Conservation (phyloP, 2,797 vertebrate species). For the Dicrostonyx torquatus region DNA sequence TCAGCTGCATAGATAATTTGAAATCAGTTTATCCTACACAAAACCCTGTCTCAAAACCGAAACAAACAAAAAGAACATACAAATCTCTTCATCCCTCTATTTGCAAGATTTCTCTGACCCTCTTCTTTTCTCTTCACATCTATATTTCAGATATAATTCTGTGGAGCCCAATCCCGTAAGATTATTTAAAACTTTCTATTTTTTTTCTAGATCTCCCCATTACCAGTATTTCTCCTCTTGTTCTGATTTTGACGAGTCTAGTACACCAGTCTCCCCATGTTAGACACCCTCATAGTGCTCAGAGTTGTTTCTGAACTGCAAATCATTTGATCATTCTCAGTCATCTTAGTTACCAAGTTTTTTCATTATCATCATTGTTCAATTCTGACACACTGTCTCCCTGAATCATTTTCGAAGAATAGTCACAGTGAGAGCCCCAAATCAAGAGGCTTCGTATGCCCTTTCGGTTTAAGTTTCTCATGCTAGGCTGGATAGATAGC, state of each 20-base stretch:
- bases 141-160: background rate
- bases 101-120: background rate
- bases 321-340: background rate
- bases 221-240: background rate
- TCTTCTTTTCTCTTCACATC: background rate
- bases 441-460: background rate
- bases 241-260: background rate
- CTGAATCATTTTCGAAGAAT: background rate
- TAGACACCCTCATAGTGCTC: background rate
- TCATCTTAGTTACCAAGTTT: background rate
- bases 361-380: background rate
- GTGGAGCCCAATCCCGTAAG: fast-evolving
- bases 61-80: background rate
- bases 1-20: background rate
- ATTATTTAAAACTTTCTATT: background rate
- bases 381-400: background rate
- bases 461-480: background rate
- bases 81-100: background rate
- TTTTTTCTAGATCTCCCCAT: background rate
- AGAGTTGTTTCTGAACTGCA: background rate
- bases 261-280: background rate
- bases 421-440: background rate
- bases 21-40: background rate
- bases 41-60: background rate
- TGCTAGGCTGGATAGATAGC: background rate